Base-by-base conservation (phyloP, 2,888 invertebrate species). In the Suillia variegata region DNA sequence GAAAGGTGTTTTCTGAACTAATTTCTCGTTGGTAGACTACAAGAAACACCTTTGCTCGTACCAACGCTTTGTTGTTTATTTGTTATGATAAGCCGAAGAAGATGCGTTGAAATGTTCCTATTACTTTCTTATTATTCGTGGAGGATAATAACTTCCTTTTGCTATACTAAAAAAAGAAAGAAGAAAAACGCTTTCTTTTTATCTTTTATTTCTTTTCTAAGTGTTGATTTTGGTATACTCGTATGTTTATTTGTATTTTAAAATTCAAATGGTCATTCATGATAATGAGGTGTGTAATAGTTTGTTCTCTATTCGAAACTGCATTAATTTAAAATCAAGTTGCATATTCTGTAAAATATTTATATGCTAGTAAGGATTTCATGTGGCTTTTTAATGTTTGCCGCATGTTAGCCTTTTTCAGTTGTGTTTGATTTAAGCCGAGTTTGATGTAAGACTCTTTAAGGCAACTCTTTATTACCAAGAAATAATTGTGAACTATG, bases 391-490 rank as follows among this genome's bases (percentile, higher is more conserved):
- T n/a, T n/a, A n/a, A n/a, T n/a, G n/a, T n/a, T n/a, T n/a, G n/a
- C n/a, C n/a, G n/a, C n/a, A n/a, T n/a, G n/a, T n/a, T n/a, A n/a
- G n/a, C n/a, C n/a, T n/a, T n/a, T n/a, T n/a, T n/a, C n/a, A n/a
- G n/a, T 66, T 72, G 62, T 64, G 65, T 71, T 71, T 71, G 74
- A 73, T 68, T 72, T 71, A 71, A 74, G 74, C 71, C 71, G 71
- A 73, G n/a, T n/a, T n/a, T n/a, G n/a, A n/a, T n/a, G n/a, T n/a
- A n/a, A n/a, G n/a, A n/a, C n/a, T n/a, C n/a, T n/a, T n/a, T n/a
- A n/a, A n/a, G n/a, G n/a, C n/a, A 31, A 26, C 21, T 21, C n/a
- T 17, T n/a, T 17, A 12, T 31, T 31, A 12, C 31, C 31, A 5
- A 12, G 31, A 12, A 31, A 31, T 31, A 5, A 31, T 31, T 8